Evolutionary conservation across 2,113 vertebrate genomes (phyloP).

Genomic region (Oreochromis aureus): DNA sequence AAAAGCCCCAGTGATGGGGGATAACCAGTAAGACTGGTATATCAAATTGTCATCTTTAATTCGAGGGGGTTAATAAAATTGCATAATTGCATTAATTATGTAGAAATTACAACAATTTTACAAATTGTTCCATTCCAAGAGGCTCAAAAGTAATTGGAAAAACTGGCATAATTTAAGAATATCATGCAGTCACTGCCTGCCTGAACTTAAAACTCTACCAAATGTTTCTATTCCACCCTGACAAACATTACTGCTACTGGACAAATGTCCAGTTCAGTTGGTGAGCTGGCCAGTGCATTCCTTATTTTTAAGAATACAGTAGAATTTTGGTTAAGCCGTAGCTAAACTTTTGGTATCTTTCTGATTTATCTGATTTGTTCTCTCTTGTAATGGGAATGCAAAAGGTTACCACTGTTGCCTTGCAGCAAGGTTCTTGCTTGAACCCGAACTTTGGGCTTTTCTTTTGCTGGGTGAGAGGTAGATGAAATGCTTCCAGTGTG

Average conservation of each 20-base stretch:
- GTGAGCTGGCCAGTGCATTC: neutral
- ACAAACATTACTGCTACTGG: neutral
- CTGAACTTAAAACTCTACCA: too few species aligned
- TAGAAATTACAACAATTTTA: too few species aligned
- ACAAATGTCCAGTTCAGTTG: neutral
- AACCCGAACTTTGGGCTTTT: neutral
- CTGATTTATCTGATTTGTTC: neutral
- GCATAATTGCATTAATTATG: too few species aligned
- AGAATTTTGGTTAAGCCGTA: neutral
- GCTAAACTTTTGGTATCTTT: fast-evolving
- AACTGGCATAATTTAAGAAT: too few species aligned
- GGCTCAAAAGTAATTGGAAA: too few species aligned
- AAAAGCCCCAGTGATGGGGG: neutral
- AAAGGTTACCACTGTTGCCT: neutral
- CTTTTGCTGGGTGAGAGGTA: neutral
- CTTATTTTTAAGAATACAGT: neutral
- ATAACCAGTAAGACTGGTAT: neutral
- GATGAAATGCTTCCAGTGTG: neutral
- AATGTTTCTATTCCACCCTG: neutral
- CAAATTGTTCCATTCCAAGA: too few species aligned
- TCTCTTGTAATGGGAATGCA: neutral
- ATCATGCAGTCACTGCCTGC: too few species aligned
- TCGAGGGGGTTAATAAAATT: too few species aligned
- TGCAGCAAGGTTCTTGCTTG: neutral
- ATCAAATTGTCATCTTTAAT: too few species aligned